Percentiles rank a stretch among this genome's conserved stretches.
phyloP scores from a whole-genome alignment of 2,888 invertebrate genomes.

The Graphium colonna region DNA sequence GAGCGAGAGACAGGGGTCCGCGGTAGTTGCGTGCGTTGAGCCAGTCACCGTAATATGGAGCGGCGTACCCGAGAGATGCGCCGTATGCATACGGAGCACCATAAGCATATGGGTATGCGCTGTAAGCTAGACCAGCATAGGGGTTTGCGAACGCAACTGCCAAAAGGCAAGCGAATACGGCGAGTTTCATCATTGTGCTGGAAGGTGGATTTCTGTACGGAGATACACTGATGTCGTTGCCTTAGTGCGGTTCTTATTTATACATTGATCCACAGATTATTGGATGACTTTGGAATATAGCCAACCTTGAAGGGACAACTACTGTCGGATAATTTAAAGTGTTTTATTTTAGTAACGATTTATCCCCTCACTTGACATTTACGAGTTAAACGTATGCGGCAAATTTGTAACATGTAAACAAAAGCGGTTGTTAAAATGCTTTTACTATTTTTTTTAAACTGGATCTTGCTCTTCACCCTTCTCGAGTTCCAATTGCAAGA shows the following conservation, averaged over 20 bases:
- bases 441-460: too few relatives aligned
- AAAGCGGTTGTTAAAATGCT: too few relatives aligned
- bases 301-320: slow-evolving; percentile 59
- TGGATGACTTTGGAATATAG: slow-evolving; percentile 53
- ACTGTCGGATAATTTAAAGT: slow-evolving; percentile 46
- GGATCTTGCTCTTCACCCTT: too few relatives aligned
- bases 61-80: slow-evolving; percentile 28
- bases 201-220: slow-evolving; percentile 55
- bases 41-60: slow-evolving; percentile 37
- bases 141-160: slow-evolving; percentile 73
- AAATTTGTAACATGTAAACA: not conserved
- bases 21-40: slow-evolving; percentile 53
- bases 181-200: slow-evolving; percentile 74
- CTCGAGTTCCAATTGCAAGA: too few relatives aligned
- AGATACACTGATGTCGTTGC: slow-evolving; percentile 56
- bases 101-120: slow-evolving; percentile 21
- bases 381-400: not conserved
- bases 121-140: slow-evolving; percentile 47
- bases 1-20: slow-evolving; percentile 64
- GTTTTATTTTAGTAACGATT: slow-evolving; percentile 33
- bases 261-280: slow-evolving; percentile 37
- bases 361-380: slow-evolving; percentile 31
- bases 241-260: slow-evolving; percentile 3
- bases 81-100: slow-evolving; percentile 23
- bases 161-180: slow-evolving; percentile 82